These are phyloP conservation scores for Diaperis boleti DNA, from an alignment of 2,888 invertebrate genomes.

Conservation along the genomic window DNA sequence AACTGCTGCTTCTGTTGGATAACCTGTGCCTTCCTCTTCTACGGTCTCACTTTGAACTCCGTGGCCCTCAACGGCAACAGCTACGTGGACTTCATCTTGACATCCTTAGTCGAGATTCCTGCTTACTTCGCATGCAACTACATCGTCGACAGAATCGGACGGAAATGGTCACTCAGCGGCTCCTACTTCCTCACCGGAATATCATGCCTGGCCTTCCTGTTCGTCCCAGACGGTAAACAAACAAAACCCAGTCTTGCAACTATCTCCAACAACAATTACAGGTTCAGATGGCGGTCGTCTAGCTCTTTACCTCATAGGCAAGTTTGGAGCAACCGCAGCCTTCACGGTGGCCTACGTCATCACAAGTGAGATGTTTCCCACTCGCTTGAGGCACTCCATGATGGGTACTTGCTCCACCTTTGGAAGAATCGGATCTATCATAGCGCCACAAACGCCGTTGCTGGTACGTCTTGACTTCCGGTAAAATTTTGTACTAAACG, in stretches of 20 bases:
- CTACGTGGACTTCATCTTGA: constrained; percentile 81
- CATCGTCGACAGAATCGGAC: constrained; percentile 74
- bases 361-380: constrained; percentile 78
- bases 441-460: constrained; percentile 77
- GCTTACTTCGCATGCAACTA: constrained; percentile 75
- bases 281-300: constrained; percentile 56
- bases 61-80: constrained; percentile 80
- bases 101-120: constrained; percentile 78
- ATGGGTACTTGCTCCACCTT: constrained; percentile 76
- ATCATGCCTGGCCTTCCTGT: constrained; percentile 72
- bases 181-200: constrained; percentile 74
- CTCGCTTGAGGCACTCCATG: constrained; percentile 72
- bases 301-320: constrained; percentile 72
- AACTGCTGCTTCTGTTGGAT: constrained; percentile 86
- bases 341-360: constrained; percentile 76
- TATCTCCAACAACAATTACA: constrained; percentile 51
- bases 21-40: constrained; percentile 83
- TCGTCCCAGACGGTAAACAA: constrained; percentile 70
- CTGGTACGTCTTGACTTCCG: constrained; percentile 66
- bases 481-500: not conserved
- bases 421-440: constrained; percentile 74
- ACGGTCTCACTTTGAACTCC: constrained; percentile 83
- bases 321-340: constrained; percentile 75
- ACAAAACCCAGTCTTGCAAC: too few species aligned
- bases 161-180: constrained; percentile 73